Evolutionary conservation across 2,888 invertebrate genomes (phyloP).

Genomic region (Phania funesta): DNA sequence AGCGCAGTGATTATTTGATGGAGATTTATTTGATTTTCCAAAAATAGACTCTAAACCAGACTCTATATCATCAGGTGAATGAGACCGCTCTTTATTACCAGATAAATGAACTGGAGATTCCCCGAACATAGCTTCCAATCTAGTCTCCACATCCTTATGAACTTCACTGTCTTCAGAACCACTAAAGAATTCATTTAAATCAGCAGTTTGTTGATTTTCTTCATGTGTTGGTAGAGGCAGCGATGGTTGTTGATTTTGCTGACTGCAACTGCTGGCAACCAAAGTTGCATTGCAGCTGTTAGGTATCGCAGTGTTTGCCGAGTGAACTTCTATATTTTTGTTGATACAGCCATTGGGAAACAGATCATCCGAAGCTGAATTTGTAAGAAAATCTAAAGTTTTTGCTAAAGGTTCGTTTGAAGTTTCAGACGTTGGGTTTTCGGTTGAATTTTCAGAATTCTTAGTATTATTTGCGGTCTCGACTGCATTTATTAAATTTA

Average conservation of each 20-base stretch:
- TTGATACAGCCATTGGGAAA: conserved; percentile 78
- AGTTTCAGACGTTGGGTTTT: conserved; percentile 21
- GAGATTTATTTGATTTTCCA: conserved; percentile 75
- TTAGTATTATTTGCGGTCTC: conserved; percentile 14
- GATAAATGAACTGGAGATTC: conserved; percentile 78
- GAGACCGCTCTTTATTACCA: conserved; percentile 54
- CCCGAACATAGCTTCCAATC: conserved; percentile 80
- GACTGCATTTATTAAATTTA: conserved; percentile 80
- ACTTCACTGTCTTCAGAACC: conserved; percentile 75
- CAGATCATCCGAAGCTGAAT: conserved; percentile 74
- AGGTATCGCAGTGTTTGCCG: conserved; percentile 62
- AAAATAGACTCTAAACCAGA: conserved; percentile 79
- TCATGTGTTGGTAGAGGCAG: conserved; percentile 66
- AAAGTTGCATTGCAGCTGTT: conserved; percentile 55
- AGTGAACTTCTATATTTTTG: conserved; percentile 71
- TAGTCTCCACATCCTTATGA: conserved; percentile 80
- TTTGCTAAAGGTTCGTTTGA: conserved; percentile 47
- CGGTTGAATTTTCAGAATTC: conserved; percentile 64
- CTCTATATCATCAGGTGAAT: conserved; percentile 59
- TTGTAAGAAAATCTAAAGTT: conserved; percentile 69
- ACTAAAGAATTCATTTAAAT: conserved; percentile 76
- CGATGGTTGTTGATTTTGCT: conserved; percentile 74
- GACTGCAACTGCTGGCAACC: conserved; percentile 72
- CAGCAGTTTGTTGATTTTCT: conserved; percentile 73
- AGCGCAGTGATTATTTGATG: conserved; percentile 65